Percentiles rank a stretch among this genome's conserved stretches.
Conservation (phyloP, 2,797 vertebrate genomes). For the Myotis pilosus region DNA sequence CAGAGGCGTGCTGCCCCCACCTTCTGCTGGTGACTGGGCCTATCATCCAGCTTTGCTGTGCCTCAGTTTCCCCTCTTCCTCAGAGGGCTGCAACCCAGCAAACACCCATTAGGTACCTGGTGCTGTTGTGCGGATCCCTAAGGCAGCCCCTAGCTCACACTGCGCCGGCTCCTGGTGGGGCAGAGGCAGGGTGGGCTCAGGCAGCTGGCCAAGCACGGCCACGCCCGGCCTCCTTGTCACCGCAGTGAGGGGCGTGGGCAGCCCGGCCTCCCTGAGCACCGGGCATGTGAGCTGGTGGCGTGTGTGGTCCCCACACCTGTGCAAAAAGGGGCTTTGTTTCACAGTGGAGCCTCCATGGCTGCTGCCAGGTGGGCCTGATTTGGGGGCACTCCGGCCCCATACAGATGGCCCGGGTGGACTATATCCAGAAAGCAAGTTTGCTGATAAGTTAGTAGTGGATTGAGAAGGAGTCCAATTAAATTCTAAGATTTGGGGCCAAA, state of each 20-base stretch:
- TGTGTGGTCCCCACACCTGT: too few relatives aligned
- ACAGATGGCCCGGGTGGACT: background rate
- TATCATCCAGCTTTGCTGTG: background rate
- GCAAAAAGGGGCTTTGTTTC: background rate
- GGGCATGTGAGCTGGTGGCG: too few relatives aligned
- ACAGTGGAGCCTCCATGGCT: background rate
- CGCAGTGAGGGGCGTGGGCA: background rate
- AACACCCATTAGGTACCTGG: background rate
- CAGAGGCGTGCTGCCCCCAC: background rate
- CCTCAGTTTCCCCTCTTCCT: background rate
- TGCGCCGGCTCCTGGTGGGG: background rate
- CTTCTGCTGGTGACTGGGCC: background rate
- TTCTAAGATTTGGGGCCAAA: background rate
- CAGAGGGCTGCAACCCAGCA: background rate
- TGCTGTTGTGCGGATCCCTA: background rate
- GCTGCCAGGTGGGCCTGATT: background rate
- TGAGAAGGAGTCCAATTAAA: background rate
- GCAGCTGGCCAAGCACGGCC: background rate
- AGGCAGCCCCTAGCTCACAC: background rate
- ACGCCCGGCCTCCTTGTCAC: background rate
- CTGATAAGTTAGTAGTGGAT: background rate
- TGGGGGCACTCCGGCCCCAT: background rate
- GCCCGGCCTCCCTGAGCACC: background rate
- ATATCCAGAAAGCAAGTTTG: background rate
- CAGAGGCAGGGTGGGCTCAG: background rate